Evolutionary conservation across 2,888 invertebrate genomes (phyloP), one percentile per base, ranked within the genome.

Genomic region (Elysia crispata): DNA sequence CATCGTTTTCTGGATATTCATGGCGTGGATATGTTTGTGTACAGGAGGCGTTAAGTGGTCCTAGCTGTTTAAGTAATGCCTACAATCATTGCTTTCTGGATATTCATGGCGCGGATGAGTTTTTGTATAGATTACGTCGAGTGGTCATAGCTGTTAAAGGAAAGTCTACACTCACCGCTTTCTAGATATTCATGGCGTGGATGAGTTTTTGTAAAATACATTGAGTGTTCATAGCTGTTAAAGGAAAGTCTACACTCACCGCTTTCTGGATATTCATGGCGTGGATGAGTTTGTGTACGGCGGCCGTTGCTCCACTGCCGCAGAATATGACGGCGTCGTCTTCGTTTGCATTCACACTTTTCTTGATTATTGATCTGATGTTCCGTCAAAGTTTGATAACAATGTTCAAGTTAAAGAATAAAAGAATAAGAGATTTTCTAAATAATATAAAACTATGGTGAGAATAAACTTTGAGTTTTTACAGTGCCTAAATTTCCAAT

Each of bases 291-390:
- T 88, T 88, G 74, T 87, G 84, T 31, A 88, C 82, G n/a, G 85
- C 87, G 0, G 85, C 73, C 0, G 87, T 87, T 15, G 84, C 81
- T 0, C 88, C 89, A 81, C 85, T 87, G 54, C 89, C 89, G 30
- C 86, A 85, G 77, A 89, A 89, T 13, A 89, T 86, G 1, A 87
- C 84, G 0, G 84, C 83, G 41, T 88, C 87, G 28, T 88, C 86
- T n/a, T 80, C 66, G 13, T 50, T 72, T 13, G 85, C 86, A 77
- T 89, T 87, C 8, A 86, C 85, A 41, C 83, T 86, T 62, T 82
- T 60, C 66, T 83, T 82, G n/a, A 89, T 87, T 15, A 88, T 85
- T 28, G 77, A 69, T 74, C 89, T 87, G 76, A 0, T 28, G 23
- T 41, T 30, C 1, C 1, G 67, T 8, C 57, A 28, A 1, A 49